Percentiles rank a stretch among this genome's conserved stretches.
These are phyloP conservation scores for Psophia crepitans DNA, from an alignment of 2,113 vertebrate genomes.

Conservation along the genomic window DNA sequence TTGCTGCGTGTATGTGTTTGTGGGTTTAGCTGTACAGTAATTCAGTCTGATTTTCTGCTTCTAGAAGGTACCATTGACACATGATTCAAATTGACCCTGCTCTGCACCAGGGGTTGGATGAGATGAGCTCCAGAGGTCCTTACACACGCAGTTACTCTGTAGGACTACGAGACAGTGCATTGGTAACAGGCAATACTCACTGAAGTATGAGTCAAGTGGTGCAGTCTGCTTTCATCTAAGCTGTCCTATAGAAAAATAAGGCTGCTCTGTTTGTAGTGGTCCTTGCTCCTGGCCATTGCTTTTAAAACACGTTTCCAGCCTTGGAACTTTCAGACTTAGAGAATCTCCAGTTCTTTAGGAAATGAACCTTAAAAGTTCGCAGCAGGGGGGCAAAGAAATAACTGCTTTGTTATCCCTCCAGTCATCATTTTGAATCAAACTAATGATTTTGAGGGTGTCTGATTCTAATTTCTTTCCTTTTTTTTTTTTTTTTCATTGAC, in stretches of 20 bases:
- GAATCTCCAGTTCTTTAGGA: not conserved
- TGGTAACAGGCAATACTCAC: not conserved
- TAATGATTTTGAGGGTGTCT: not conserved
- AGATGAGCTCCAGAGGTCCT: not conserved
- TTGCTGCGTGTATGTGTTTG: not conserved
- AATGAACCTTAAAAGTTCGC: not conserved
- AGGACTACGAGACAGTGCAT: not conserved
- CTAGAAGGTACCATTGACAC: not conserved
- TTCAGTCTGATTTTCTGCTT: not conserved
- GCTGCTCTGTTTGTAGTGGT: not conserved
- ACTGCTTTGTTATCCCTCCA: not conserved
- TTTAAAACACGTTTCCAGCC: not conserved
- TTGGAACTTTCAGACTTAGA: not conserved
- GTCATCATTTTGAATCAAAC: not conserved
- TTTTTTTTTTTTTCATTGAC: not conserved
- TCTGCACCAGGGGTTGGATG: not conserved
- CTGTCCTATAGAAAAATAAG: not conserved
- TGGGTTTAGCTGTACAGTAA: not conserved
- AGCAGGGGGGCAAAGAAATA: not conserved
- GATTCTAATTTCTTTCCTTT: not conserved
- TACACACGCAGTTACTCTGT: not conserved
- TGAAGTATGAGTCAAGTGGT: fast-evolving
- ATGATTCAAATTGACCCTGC: not conserved
- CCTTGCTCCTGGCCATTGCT: not conserved
- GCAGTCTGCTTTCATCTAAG: not conserved